Conservation (phyloP, 2,113 vertebrate genomes). For the Campylomormyrus numenius region DNA sequence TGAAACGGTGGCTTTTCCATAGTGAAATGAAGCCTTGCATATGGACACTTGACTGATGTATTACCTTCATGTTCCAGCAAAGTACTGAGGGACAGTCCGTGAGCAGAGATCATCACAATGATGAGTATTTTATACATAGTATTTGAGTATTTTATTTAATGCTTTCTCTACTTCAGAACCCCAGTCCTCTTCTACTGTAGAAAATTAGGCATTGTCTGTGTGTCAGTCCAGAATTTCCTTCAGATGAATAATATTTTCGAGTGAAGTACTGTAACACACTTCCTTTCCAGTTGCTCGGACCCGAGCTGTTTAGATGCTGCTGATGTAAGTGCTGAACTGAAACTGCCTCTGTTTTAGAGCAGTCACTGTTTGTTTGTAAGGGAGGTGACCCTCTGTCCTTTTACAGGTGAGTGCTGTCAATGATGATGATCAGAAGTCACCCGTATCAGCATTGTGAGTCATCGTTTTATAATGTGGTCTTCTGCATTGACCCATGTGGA, state of each 20-base stretch:
- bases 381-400: not conserved
- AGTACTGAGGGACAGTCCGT: not conserved
- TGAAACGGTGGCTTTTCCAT: not conserved
- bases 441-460: not conserved
- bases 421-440: not conserved
- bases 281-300: not conserved
- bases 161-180: conserved; percentile 6
- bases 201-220: not conserved
- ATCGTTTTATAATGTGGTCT: not conserved
- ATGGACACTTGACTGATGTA: not conserved
- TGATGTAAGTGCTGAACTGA: not conserved
- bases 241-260: not conserved
- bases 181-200: not conserved
- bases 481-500: not conserved
- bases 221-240: not conserved
- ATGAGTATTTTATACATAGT: conserved; percentile 3
- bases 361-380: not conserved
- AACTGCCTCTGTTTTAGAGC: not conserved
- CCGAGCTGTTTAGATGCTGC: not conserved
- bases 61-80: conserved; percentile 1
- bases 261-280: not conserved
- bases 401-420: not conserved
- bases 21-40: not conserved
- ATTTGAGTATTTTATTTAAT: not conserved
- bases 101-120: not conserved